These are phyloP conservation scores for Lochmaea crataegi DNA, from an alignment of 2,888 invertebrate genomes.

Conservation along the genomic window DNA sequence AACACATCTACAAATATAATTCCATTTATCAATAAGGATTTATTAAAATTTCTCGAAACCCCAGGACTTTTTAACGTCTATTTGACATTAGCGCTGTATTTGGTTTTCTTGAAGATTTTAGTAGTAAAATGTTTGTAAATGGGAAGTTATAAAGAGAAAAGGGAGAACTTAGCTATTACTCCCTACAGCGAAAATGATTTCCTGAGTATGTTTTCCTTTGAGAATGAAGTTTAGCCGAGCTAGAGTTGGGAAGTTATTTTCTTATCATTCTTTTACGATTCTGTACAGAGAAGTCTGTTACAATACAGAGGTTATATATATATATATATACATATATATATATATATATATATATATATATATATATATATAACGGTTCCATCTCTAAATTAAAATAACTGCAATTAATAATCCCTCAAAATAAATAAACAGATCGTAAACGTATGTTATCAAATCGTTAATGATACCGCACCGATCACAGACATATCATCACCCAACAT, in stretches of 20 bases:
- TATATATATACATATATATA: too few species aligned
- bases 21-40: too few species aligned
- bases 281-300: too few species aligned
- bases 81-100: background rate
- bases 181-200: conserved; percentile 3
- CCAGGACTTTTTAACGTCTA: background rate
- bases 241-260: background rate
- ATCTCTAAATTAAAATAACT: conserved; percentile 2
- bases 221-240: background rate
- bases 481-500: conserved; percentile 3
- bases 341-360: too few species aligned
- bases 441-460: conserved; percentile 12
- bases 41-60: background rate
- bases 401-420: conserved; percentile 8
- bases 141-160: background rate
- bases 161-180: background rate
- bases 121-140: background rate
- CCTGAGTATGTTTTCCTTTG: conserved; percentile 1
- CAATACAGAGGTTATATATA: too few species aligned
- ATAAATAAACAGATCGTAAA: conserved; percentile 12
- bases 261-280: too few species aligned
- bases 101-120: background rate
- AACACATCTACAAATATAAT: too few species aligned
- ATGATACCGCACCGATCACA: background rate
- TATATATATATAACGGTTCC: background rate